Conservation (phyloP, 2,797 vertebrate genomes). For the Phataginus tricuspis region DNA sequence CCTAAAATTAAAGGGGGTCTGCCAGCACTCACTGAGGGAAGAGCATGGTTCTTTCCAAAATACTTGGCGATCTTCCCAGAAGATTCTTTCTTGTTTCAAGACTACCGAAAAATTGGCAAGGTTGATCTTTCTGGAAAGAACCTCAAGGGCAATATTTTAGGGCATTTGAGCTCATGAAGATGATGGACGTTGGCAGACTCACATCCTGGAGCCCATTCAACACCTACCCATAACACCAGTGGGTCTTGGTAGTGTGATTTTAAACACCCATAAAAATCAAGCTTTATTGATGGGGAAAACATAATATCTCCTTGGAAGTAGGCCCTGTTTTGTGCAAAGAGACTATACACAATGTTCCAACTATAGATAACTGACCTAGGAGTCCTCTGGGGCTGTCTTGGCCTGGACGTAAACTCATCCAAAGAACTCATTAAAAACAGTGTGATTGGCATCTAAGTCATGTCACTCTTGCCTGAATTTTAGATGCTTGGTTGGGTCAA, state of each 20-base stretch:
- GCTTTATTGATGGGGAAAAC: conserved; percentile 63
- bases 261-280: conserved; percentile 75
- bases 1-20: neutral
- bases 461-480: neutral
- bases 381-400: conserved; percentile 20
- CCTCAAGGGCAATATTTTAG: conserved; percentile 67
- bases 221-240: neutral
- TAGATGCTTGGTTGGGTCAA: neutral
- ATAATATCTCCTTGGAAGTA: conserved; percentile 63
- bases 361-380: conserved; percentile 41
- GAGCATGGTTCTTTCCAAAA: neutral
- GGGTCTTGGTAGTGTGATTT: conserved; percentile 72
- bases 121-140: neutral
- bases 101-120: neutral
- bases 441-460: neutral
- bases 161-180: conserved; percentile 50
- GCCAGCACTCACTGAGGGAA: neutral
- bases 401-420: neutral
- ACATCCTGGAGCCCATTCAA: conserved; percentile 53
- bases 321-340: conserved; percentile 48
- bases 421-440: neutral
- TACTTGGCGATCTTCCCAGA: neutral
- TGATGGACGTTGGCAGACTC: conserved; percentile 57
- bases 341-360: conserved; percentile 35
- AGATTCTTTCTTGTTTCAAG: conserved; percentile 14